phyloP scores from a whole-genome alignment of 2,113 vertebrate species.

The Mobula hypostoma region DNA sequence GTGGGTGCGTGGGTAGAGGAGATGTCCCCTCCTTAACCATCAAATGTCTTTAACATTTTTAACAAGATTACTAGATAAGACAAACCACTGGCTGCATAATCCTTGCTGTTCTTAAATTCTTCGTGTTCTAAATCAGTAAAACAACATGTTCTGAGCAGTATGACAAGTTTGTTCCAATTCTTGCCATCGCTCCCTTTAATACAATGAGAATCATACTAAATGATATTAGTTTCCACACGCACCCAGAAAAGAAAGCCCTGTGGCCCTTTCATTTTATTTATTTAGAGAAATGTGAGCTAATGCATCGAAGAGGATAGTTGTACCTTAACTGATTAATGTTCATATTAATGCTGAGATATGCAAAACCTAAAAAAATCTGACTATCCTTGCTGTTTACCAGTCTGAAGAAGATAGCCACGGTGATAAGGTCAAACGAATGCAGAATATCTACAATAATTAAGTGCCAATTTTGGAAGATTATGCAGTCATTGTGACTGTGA shows the following conservation, averaged over 20 bases:
- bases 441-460: constrained; percentile 26
- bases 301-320: not conserved
- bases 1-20: too few species aligned
- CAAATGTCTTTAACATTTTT: too few species aligned
- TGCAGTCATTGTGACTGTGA: not conserved
- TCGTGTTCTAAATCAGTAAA: not conserved
- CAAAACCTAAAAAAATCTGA: not conserved
- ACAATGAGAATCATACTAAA: not conserved
- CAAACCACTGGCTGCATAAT: too few species aligned
- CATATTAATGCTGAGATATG: not conserved
- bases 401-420: not conserved
- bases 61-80: too few species aligned
- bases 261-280: not conserved
- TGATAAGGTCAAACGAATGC: constrained; percentile 39
- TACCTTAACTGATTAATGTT: not conserved
- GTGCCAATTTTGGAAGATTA: not conserved
- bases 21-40: too few species aligned
- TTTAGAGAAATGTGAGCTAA: not conserved
- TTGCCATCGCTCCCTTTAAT: not conserved
- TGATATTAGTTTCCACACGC: not conserved
- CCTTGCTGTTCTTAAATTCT: not conserved
- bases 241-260: too few species aligned
- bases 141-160: not conserved
- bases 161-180: not conserved
- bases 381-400: not conserved